Evolutionary conservation across 2,113 vertebrate species (phyloP).

Genomic region (Chroicocephalus ridibundus): DNA sequence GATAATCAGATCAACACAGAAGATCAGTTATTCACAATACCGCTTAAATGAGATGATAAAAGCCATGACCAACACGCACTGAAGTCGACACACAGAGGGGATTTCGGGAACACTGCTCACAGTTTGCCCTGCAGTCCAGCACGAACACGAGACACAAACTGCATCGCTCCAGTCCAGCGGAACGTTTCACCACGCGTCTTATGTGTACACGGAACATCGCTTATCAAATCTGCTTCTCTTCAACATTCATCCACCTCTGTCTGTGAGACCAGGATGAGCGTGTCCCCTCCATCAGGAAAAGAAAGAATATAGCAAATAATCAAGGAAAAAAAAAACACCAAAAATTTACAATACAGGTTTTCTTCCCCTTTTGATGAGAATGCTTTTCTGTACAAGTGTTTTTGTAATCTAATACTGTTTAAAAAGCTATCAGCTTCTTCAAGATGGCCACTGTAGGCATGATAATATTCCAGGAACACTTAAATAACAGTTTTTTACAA

Average conservation of each 20-base stretch:
- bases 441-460: slow-evolving; percentile 75
- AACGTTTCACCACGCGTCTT: background rate
- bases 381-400: slow-evolving; percentile 76
- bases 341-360: slow-evolving; percentile 53
- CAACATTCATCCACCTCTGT: slow-evolving; percentile 48
- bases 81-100: slow-evolving; percentile 37
- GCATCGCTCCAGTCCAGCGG: slow-evolving; percentile 39
- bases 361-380: slow-evolving; percentile 74
- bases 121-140: slow-evolving; percentile 46
- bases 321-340: background rate
- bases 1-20: slow-evolving; percentile 40
- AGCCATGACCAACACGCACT: slow-evolving; percentile 42
- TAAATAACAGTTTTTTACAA: slow-evolving; percentile 81
- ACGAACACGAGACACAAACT: background rate
- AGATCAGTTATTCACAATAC: slow-evolving; percentile 53
- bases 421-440: slow-evolving; percentile 79
- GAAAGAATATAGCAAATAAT: slow-evolving; percentile 38
- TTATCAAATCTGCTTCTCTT: slow-evolving; percentile 45
- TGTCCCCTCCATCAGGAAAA: slow-evolving; percentile 45
- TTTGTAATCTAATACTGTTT: slow-evolving; percentile 81
- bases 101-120: slow-evolving; percentile 8
- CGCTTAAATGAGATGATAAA: slow-evolving; percentile 38
- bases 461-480: slow-evolving; percentile 80
- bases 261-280: slow-evolving; percentile 26
- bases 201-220: slow-evolving; percentile 36